Base-by-base conservation (phyloP, 23 tunicate species). In the Aplidium turbinatum region DNA sequence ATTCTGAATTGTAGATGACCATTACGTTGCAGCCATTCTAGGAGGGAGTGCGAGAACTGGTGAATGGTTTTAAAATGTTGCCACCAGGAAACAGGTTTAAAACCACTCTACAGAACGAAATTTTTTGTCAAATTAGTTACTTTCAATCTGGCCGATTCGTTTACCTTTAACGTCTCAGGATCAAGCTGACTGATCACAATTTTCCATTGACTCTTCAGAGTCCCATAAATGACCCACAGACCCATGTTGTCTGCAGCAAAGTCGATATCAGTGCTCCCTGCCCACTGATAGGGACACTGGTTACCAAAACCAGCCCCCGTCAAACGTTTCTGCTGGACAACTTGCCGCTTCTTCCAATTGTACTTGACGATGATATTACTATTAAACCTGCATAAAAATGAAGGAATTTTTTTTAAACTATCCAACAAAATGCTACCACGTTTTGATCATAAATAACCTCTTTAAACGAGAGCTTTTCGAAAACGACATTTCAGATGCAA, bases 191-290 rank as follows among this genome's bases (percentile, higher is more conserved):
- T 39, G n/a, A 81, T 31, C 32, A 72, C 70, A 40, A 81, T 81
- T 39, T 81, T 78, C 70, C 78, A 34, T 18, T 63, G 51, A 45
- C 72, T 82, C 16, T 62, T 80, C 13, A 62, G n/a, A 9, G 87
- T 82, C 46, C 75, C 80, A 63, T 82, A 82, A 34, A 82, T 74
- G 19, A 74, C 80, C 75, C 78, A 82, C 31, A 82, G 18, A 22
- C 87, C 80, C n/a, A 51, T 40, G 11, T 63, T 47, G 55, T 82
- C 87, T 1, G 54, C 73, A 2, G 87, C 69, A 23, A 82, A 63
- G 52, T 82, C 87, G 33, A 82, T 50, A 57, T 82, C 87, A 36
- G 73, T 82, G 7, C 83, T 77, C 33, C 87, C 87, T 27, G 67
- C 68, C 80, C 80, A 82, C 66, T 74, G 68, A 42, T 70, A 81